A percentile compares a stretch with the other conserved stretches of the same genome.
Conservation (phyloP, 1,140 invertebrate genomes). For the Paramacrobiotus metropolitanus region DNA sequence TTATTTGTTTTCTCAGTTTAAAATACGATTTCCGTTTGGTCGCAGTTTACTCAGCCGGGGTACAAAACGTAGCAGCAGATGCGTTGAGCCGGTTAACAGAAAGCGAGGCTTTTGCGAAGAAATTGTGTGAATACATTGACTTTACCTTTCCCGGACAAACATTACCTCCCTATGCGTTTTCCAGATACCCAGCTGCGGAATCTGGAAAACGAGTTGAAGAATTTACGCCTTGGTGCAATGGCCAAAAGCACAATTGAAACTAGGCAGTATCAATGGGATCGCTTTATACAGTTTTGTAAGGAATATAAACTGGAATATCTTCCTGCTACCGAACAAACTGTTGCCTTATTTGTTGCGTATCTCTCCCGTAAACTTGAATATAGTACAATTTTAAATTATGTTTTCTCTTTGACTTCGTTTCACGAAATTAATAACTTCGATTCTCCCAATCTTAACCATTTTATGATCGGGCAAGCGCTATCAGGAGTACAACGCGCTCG, state of each 20-base stretch:
- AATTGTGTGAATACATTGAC: neutral
- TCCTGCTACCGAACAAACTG: neutral
- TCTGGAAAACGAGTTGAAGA: neutral
- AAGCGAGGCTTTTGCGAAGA: neutral
- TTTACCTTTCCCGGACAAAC: neutral
- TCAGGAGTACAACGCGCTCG: neutral
- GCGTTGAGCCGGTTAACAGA: neutral
- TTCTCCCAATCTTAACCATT: neutral
- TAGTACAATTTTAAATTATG: neutral
- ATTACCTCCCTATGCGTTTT: neutral
- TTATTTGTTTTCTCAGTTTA: neutral
- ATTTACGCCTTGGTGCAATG: neutral
- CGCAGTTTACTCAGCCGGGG: neutral
- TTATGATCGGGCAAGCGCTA: neutral
- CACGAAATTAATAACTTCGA: neutral
- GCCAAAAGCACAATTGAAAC: neutral
- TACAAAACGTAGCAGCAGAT: neutral
- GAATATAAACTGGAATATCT: neutral
- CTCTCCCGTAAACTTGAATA: neutral
- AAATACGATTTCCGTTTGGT: neutral
- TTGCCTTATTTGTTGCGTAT: neutral
- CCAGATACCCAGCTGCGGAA: neutral
- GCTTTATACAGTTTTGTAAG: neutral
- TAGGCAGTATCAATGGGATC: neutral
- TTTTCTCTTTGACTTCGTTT: neutral